phyloP scores from a whole-genome alignment of 1,140 invertebrate species.

The Aphaenogaster floridana region DNA sequence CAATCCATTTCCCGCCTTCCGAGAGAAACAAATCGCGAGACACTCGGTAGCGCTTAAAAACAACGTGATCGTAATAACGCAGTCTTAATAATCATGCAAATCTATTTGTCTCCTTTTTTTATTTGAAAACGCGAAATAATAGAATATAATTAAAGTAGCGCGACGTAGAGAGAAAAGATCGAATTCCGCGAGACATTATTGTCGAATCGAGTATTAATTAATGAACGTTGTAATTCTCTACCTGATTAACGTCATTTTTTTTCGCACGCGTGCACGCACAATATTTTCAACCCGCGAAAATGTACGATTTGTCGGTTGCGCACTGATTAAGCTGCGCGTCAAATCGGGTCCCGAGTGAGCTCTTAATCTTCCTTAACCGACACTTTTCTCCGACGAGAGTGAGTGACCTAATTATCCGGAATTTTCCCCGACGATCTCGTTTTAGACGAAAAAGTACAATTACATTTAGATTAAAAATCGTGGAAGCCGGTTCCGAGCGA shows the following conservation, averaged over 20 bases:
- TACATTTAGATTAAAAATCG: conserved; percentile 16
- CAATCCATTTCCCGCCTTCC: conserved; percentile 47
- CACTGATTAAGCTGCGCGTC: not conserved
- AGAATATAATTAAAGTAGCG: not conserved
- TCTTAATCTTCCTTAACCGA: conserved; percentile 1
- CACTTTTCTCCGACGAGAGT: conserved; percentile 26
- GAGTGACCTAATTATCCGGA: not conserved
- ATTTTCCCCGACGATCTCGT: not conserved
- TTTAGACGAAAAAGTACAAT: not conserved
- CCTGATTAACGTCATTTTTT: not conserved
- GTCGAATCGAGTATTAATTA: conserved; percentile 15
- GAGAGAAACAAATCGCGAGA: conserved; percentile 19
- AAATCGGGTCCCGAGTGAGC: conserved; percentile 10
- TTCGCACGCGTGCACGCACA: not conserved
- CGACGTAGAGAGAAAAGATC: not conserved
- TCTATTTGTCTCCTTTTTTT: not conserved
- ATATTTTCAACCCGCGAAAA: not conserved
- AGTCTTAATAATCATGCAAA: not conserved
- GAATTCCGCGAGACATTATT: not conserved
- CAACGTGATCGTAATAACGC: not conserved
- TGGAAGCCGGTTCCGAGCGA: not conserved
- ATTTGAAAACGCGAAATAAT: not conserved
- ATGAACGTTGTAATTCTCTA: not conserved
- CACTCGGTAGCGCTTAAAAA: conserved; percentile 30
- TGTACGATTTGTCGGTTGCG: not conserved